Evolutionary conservation across 2,888 invertebrate genomes (phyloP).

Genomic region (Plebejus argus): DNA sequence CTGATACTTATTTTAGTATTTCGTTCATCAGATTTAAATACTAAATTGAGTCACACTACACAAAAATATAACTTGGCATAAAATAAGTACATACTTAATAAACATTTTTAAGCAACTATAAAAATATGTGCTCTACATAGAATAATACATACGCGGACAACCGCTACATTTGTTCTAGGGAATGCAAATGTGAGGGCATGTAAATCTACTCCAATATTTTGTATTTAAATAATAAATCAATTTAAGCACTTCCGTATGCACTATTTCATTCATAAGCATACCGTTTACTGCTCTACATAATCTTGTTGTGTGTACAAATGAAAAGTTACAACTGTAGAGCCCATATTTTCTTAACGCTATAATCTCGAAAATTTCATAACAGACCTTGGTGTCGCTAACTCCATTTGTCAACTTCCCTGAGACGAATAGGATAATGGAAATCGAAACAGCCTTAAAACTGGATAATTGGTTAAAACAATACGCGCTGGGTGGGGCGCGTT

Average conservation of each 20-base stretch:
- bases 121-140: not conserved
- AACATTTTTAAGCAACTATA: not conserved
- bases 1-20: too few relatives aligned
- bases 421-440: constrained; percentile 35
- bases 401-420: constrained; percentile 33
- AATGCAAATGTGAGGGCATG: not conserved
- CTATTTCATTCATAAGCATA: not conserved
- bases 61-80: too few relatives aligned
- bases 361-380: not conserved
- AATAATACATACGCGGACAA: too few relatives aligned
- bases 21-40: too few relatives aligned
- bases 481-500: constrained; percentile 57
- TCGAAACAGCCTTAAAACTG: constrained; percentile 53
- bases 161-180: not conserved
- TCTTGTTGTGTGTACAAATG: not conserved
- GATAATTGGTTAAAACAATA: constrained; percentile 62
- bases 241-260: not conserved
- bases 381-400: constrained; percentile 26
- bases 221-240: not conserved
- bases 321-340: not conserved
- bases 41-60: too few relatives aligned
- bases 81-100: too few relatives aligned
- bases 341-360: not conserved
- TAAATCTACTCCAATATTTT: not conserved
- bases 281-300: not conserved